phyloP scores from a whole-genome alignment of 64 coral and sea anemone species.

The Pachyseris speciosa region DNA sequence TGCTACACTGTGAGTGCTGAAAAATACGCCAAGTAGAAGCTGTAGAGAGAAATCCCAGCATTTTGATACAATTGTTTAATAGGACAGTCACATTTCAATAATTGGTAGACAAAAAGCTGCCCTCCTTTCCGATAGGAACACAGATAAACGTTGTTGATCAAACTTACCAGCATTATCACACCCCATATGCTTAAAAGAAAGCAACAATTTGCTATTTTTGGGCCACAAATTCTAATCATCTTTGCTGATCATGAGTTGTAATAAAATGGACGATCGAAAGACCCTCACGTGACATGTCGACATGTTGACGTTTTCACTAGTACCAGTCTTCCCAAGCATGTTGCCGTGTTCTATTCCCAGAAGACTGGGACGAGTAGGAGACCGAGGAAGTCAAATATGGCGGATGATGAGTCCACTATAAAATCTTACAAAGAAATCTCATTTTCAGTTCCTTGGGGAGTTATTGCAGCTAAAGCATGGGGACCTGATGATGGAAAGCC shows the following conservation, averaged over 20 bases:
- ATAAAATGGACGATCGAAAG: constrained; percentile 67
- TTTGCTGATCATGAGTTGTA: constrained; percentile 3
- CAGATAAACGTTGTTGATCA: neutral
- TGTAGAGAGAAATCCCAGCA: constrained; percentile 16
- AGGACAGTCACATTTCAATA: no score
- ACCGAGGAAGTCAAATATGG: no score
- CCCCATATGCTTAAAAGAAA: constrained; percentile 99
- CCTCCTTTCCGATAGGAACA: neutral
- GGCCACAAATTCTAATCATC: constrained; percentile 89
- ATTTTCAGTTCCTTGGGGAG: constrained; percentile 79
- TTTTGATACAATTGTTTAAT: no score
- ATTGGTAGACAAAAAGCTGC: neutral
- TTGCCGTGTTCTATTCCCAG: constrained; percentile 38
- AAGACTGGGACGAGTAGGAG: neutral
- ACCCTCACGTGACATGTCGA: constrained; percentile 55
- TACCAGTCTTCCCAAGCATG: no score
- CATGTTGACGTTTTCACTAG: no score
- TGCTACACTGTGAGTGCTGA: constrained; percentile 84
- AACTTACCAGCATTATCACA: constrained; percentile 92
- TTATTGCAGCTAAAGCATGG: constrained; percentile 84
- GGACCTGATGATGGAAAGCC: constrained; percentile 56
- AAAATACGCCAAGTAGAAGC: constrained; percentile 96
- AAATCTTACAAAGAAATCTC: constrained; percentile 3
- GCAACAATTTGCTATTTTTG: constrained; percentile 93
- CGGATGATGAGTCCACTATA: neutral